phyloP scores from a whole-genome alignment of 30 jellyfish, hydroid and myxozoan species.

The Pseudorhiza aurosa region DNA sequence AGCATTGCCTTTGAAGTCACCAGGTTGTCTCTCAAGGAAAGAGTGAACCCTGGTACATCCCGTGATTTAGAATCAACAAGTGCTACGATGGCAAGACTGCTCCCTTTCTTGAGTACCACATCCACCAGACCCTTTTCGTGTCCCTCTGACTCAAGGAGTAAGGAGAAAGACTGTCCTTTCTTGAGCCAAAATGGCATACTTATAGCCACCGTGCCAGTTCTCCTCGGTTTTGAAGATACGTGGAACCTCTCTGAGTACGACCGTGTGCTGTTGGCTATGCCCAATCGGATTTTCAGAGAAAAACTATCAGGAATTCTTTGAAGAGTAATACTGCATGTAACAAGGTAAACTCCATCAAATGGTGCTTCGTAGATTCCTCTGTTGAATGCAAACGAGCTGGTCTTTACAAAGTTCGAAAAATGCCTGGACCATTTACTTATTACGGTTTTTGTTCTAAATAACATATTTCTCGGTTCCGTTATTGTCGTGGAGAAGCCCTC shows the following conservation, averaged over 20 bases:
- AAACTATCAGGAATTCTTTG: background rate
- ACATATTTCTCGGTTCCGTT: background rate
- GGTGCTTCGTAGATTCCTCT: constrained; percentile 45
- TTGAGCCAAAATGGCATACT: constrained; percentile 19
- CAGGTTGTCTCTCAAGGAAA: constrained; percentile 16
- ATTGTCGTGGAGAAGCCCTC: constrained; percentile 61
- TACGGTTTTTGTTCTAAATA: background rate
- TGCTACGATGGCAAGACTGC: constrained; percentile 18
- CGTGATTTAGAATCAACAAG: background rate
- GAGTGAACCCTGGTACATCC: constrained; percentile 24
- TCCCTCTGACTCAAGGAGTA: background rate
- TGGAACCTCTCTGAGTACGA: constrained; percentile 10
- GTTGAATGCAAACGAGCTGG: constrained; percentile 20
- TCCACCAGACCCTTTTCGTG: background rate
- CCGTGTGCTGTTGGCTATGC: constrained; percentile 1
- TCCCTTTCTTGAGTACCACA: background rate
- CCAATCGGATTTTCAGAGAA: constrained; percentile 1
- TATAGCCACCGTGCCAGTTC: constrained; percentile 5
- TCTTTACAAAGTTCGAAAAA: constrained; percentile 22
- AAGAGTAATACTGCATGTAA: constrained; percentile 26
- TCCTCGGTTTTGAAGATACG: background rate
- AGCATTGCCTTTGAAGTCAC: background rate
- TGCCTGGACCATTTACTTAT: constrained; percentile 2
- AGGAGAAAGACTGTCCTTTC: constrained; percentile 33
- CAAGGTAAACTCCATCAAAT: constrained; percentile 29